A percentile compares a stretch with the other conserved stretches of the same genome.
Evolutionary conservation across 2,113 vertebrate genomes (phyloP).

Genomic region (Lipophrys pholis): DNA sequence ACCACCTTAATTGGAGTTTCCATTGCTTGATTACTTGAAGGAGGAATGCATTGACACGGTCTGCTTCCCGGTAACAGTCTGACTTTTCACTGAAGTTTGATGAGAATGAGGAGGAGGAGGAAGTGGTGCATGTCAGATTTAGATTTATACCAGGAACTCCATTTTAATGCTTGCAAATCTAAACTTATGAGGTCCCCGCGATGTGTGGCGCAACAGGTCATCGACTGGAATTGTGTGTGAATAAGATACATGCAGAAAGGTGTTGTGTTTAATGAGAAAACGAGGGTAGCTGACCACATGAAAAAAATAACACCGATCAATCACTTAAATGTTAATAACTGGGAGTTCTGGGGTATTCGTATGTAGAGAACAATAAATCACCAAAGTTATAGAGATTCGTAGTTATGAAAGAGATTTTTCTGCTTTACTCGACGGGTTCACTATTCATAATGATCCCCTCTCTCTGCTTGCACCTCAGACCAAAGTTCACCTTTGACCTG

Average conservation of each 20-base stretch:
- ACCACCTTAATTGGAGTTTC: slow-evolving; percentile 76
- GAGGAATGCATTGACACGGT: slow-evolving; percentile 66
- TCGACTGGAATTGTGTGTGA: slow-evolving; percentile 8
- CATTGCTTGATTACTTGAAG: slow-evolving; percentile 62
- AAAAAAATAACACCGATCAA: slow-evolving; percentile 37
- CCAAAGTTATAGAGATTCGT: background rate
- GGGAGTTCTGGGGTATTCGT: slow-evolving; percentile 5
- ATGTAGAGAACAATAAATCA: slow-evolving; percentile 43
- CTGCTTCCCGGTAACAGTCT: slow-evolving; percentile 71
- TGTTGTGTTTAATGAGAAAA: slow-evolving; percentile 33
- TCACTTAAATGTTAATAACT: slow-evolving; percentile 37
- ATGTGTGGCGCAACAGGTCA: slow-evolving; percentile 36
- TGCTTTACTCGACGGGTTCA: slow-evolving; percentile 25
- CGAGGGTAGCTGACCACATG: slow-evolving; percentile 15
- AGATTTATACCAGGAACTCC: slow-evolving; percentile 60
- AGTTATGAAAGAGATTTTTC: slow-evolving; percentile 45
- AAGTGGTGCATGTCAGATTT: slow-evolving; percentile 45
- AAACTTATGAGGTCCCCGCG: slow-evolving; percentile 27
- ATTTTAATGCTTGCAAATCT: slow-evolving; percentile 43
- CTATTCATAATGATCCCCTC: slow-evolving; percentile 23
- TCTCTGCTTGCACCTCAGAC: slow-evolving; percentile 16
- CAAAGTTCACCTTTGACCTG: slow-evolving; percentile 56
- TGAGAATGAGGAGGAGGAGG: slow-evolving; percentile 44
- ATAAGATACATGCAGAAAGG: slow-evolving; percentile 12
- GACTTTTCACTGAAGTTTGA: slow-evolving; percentile 69